Base-by-base conservation (phyloP, 2,888 invertebrate genomes). In the Yponomeuta plumbellus region DNA sequence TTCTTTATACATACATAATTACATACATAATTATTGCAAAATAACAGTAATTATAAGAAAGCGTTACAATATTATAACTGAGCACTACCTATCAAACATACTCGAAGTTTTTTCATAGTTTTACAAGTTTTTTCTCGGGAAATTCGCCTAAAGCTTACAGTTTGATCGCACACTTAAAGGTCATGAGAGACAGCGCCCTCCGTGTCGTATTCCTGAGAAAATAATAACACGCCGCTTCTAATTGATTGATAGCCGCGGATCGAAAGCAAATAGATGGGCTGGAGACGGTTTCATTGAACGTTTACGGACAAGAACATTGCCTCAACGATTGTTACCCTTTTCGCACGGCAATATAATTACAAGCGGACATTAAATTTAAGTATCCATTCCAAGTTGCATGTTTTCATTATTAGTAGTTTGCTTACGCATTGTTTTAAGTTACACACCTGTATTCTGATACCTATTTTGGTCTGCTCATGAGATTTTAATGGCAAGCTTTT, bases 131-230 rank as follows among this genome's bases (percentile, higher is more conserved):
- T 34, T 34, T 8, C 34, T 34, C 8, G 8, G 34, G 21, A 44
- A 39, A 63, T 20, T 22, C 21, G 40, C 61, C 58, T n/a, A 57
- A 61, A 21, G 17, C 23, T 58, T 11, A 52, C 68, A 68, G 70
- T 71, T 72, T 70, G 66, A 70, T 67, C 67, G 68, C 69, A 69
- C 71, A 70, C 71, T 66, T 65, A 71, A 71, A 77, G 75, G 77
- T 77, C 76, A 77, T 77, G 76, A 74, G 76, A 77, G 74, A 77
- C 73, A 72, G 72, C 72, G 71, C 61, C 74, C 73, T 71, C 73
- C 70, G 75, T 73, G 73, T 73, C 39, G 58, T 59, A 23, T 57
- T 56, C 64, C 57, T 64, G 52, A 26, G 56, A 26, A 64, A 64
- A 64, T 64, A 64, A 64, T 64, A 56, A 64, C 64, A 56, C 64